Evolutionary conservation across 2,888 invertebrate species (phyloP), one percentile per base, ranked within the genome.

Genomic region (Julus scandinavius): DNA sequence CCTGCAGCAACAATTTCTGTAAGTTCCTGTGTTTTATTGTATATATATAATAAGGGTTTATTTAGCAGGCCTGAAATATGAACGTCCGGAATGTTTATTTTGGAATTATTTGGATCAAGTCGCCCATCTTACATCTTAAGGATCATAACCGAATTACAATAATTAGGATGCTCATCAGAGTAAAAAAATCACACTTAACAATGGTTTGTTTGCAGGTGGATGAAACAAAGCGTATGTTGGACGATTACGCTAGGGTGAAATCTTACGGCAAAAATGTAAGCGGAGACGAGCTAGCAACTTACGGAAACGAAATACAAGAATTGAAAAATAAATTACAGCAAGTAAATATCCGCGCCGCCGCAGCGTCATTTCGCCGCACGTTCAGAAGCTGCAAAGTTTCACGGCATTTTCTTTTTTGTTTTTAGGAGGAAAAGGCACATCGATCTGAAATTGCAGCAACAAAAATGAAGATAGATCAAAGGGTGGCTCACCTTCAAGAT

Each of bases 201-300:
- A 58, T 17, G 2, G 20, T 72, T 20, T 5, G 58, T 38, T 88
- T 38, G 45, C 91, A 95, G 94, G 95, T 96, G 91, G 97, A 97
- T 90, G 97, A 97, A 91, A 92, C 96, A 2, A 94, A 94, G 90
- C 94, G 95, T 90, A 97, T 86, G 89, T 92, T 97, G 54, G 97
- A 96, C 91, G 97, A 97, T 92, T 97, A 95, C 92, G 96, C 96
- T 91, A 95, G 95, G 92, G 95, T 97, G 2, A 97, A 97, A 92
- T 94, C 96, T 29, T 96, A 97, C 91, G 94, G 88, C 17, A 88
- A 49, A 72, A 88, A 96, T 90, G 96, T 95, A 89, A 94, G 96
- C 85, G 95, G 95, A 2, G 97, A 96, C 90, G 96, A 95, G 88
- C 94, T 94, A 0, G 95, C 95, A 40, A 7, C 45, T 45, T 93